These are phyloP conservation scores for Trichogramma evanescens DNA, from an alignment of 2,888 invertebrate species.

Conservation along the genomic window DNA sequence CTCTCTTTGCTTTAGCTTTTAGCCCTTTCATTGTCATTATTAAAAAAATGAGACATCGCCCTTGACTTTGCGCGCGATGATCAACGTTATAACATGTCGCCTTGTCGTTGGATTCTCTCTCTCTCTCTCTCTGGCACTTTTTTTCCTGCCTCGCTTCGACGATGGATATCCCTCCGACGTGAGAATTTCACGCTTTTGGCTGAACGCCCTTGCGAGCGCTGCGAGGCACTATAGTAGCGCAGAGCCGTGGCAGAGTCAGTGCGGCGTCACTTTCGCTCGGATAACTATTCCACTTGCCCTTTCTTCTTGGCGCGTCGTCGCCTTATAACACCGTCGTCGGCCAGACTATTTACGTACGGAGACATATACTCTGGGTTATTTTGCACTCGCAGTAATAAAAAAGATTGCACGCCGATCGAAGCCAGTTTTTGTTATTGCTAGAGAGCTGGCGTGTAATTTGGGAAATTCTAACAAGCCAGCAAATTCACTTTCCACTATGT, in stretches of 20 bases:
- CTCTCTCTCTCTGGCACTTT: background rate
- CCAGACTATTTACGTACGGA: conserved; percentile 2
- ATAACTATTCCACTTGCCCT: conserved; percentile 28
- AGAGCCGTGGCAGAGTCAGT: conserved; percentile 2
- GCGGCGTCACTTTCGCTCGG: conserved; percentile 24
- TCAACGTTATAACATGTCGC: background rate
- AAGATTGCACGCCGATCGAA: too few species aligned
- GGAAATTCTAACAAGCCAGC: too few species aligned
- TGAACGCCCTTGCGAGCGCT: background rate
- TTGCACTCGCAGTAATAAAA: too few species aligned
- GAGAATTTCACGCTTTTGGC: background rate
- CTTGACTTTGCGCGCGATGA: too few species aligned
- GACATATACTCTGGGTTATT: too few species aligned
- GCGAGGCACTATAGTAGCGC: background rate
- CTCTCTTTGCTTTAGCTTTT: too few species aligned
- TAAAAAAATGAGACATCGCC: too few species aligned
- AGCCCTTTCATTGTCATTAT: too few species aligned
- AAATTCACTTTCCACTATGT: too few species aligned
- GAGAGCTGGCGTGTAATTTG: too few species aligned
- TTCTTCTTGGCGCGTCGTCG: conserved; percentile 13
- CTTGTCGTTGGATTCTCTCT: background rate
- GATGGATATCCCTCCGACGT: background rate
- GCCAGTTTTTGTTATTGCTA: too few species aligned
- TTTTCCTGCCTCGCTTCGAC: background rate
- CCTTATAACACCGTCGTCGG: background rate